A percentile compares a stretch with the other conserved stretches of the same genome.
These are phyloP conservation scores for Tinea semifulvella DNA, from an alignment of 2,888 invertebrate genomes.

Conservation along the genomic window DNA sequence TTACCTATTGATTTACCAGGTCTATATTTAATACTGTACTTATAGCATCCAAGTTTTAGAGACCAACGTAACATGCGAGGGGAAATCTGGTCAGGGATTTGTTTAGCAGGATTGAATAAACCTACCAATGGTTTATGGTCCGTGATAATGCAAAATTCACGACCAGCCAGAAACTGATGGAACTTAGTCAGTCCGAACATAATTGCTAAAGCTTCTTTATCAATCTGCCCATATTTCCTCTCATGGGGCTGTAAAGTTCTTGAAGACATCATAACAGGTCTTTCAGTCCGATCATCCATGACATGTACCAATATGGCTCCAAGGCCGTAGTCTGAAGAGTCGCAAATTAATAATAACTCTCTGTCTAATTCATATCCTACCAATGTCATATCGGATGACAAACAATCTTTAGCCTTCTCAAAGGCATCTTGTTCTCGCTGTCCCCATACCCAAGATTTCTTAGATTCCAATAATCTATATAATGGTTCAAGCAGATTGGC, in stretches of 20 bases:
- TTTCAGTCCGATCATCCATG: constrained; percentile 20
- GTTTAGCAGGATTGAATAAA: constrained; percentile 16
- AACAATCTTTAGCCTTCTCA: constrained; percentile 16
- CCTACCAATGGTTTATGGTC: constrained; percentile 20
- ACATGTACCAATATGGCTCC: constrained; percentile 19
- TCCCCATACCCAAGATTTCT: constrained; percentile 12
- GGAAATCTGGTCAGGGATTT: constrained; percentile 20
- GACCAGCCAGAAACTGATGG: constrained; percentile 18
- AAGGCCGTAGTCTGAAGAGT: constrained; percentile 21
- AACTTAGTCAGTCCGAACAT: constrained; percentile 21
- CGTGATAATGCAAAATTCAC: constrained; percentile 18
- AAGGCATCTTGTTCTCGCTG: constrained; percentile 19
- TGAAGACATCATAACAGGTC: constrained; percentile 19
- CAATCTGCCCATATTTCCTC: constrained; percentile 18
- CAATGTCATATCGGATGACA: constrained; percentile 16
- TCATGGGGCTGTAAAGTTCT: constrained; percentile 20
- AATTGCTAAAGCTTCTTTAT: constrained; percentile 21
- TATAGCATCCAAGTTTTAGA: constrained; percentile 17
- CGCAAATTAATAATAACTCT: constrained; percentile 19
- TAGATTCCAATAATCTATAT: constrained; percentile 13
- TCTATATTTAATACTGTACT: constrained; percentile 10
- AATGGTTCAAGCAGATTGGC: constrained; percentile 18
- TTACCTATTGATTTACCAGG: constrained; percentile 7
- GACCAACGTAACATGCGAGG: constrained; percentile 21
- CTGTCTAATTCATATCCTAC: constrained; percentile 14